Evolutionary conservation across 2,113 vertebrate genomes (phyloP), one percentile per base, ranked within the genome.

Genomic region (Fulmarus glacialis): DNA sequence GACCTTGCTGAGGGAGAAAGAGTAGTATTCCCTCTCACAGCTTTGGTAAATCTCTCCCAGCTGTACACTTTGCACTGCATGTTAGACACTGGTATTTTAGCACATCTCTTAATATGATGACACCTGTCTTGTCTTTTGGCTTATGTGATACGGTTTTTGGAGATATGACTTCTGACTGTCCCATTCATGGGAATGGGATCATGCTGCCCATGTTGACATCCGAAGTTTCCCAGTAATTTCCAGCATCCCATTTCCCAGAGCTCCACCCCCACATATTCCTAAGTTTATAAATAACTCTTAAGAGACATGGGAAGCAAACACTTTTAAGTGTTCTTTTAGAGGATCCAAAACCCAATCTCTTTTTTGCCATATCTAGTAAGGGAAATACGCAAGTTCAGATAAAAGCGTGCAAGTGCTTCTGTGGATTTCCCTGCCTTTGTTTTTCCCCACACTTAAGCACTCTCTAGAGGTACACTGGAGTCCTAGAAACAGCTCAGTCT

Each of bases 131-230:
- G 64, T 96, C 32, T 30, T 81, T 66, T 84, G 72, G 81, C 47
- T 82, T 45, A n/a, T 6, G 30, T 77, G 72, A 29, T 70, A 56
- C 11, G 11, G 43, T 16, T 87, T 89, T 56, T 63, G 73, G 84
- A 75, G 19, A 3, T 56, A 29, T 1, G 82, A 96, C 58, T 62
- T 83, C 75, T 40, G 60, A 79, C 89, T 84, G 34, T 64, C 73
- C 67, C 87, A 88, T 97, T 95, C 93, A 93, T 90, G 58, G 74
- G 62, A 90, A 80, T 82, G 58, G 62, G 89, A 91, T 95, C 78
- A 32, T 68, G 62, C 73, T 96, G 84, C 62, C 82, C 62, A 6
- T 26, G 30, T 64, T 93, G 70, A 70, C 84, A 75, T 85, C 34
- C 34, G 53, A 70, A 32, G n/a, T 82, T 97, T 88, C 62, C 40